Base-by-base conservation (phyloP, 2,113 vertebrate genomes). In the Capreolus pygargus region DNA sequence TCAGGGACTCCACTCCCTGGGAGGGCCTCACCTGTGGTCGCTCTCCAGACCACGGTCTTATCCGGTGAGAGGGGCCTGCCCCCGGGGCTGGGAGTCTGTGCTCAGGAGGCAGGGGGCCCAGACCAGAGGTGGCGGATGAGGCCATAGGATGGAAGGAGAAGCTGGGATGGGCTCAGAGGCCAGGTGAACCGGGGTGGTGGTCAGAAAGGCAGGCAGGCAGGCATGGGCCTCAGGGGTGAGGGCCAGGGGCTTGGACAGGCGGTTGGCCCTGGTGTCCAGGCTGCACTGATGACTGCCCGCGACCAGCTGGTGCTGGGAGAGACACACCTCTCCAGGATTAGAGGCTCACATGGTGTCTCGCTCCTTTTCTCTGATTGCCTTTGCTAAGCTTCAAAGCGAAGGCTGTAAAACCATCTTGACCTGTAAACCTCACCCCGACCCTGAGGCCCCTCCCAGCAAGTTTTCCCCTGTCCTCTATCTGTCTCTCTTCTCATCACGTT, bases 161-260 rank as follows among this genome's bases (percentile, higher is more conserved):
- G 50, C 52, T 54, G 12, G 55, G 45, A n/a, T 1, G n/a, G 74
- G 15, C 14, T 27, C 3, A 15, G 87, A 50, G 57, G 60, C 17
- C 0, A 0, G 39, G 3, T 12, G n/a, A 11, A 17, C n/a, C 4
- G 28, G 10, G 10, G 11, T 0, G 6, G 30, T 5, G 33, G 60
- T 84, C 6, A 25, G 52, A 84, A 14, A 78, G 43, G 39, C 30
- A 14, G 16, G 50, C 55, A 47, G n/a, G 61, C n/a, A 17, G 50
- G 61, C 2, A 21, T 33, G 11, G 36, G 64, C 87, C 43, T 12
- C 14, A 9, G 79, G 17, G 27, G 47, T 7, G 1, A 45, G 79
- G 61, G 15, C 28, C 23, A 0, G 5, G 54, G 61, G 81, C 43
- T 28, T 47, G 33, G 16, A 8, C 61, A 27, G 90, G 47, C 39